A percentile compares a stretch with the other conserved stretches of the same genome.
phyloP scores from a whole-genome alignment of 2,113 vertebrate species.

The Ammodytes dubius region DNA sequence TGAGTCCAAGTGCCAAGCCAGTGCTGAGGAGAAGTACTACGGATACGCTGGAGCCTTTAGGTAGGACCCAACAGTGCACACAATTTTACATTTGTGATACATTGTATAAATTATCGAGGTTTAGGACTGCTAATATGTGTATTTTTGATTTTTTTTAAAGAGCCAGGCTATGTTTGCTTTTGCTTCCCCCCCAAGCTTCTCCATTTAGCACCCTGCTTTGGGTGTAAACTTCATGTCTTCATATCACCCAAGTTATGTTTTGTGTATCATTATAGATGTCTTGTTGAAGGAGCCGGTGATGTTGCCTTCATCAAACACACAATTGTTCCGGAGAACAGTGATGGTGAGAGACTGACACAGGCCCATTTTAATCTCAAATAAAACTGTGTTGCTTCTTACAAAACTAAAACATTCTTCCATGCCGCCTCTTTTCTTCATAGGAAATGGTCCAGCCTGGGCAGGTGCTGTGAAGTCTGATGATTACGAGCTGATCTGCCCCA shows the following conservation, averaged over 20 bases:
- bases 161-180: not conserved
- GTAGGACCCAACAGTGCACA: slow-evolving; percentile 64
- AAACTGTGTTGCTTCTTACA: not conserved
- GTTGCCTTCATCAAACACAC: slow-evolving; percentile 93
- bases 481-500: slow-evolving; percentile 80
- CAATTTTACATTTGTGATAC: not conserved
- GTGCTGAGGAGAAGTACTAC: slow-evolving; percentile 84
- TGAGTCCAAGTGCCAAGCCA: slow-evolving; percentile 83
- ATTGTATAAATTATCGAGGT: not conserved
- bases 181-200: not conserved
- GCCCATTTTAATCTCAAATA: not conserved
- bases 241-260: not conserved
- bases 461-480: slow-evolving; percentile 28
- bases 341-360: slow-evolving; percentile 76
- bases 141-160: not conserved
- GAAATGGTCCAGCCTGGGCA: slow-evolving; percentile 68
- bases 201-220: not conserved
- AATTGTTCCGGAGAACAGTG: slow-evolving; percentile 85
- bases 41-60: slow-evolving; percentile 90
- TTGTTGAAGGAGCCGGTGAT: slow-evolving; percentile 87
- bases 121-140: not conserved
- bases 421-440: slow-evolving; percentile 43
- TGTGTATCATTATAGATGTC: slow-evolving; percentile 83
- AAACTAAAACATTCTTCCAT: not conserved
- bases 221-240: not conserved